Percentiles rank a stretch among this genome's conserved stretches.
phyloP scores from a whole-genome alignment of 2,888 invertebrate species.

The Yponomeuta plumbellus region DNA sequence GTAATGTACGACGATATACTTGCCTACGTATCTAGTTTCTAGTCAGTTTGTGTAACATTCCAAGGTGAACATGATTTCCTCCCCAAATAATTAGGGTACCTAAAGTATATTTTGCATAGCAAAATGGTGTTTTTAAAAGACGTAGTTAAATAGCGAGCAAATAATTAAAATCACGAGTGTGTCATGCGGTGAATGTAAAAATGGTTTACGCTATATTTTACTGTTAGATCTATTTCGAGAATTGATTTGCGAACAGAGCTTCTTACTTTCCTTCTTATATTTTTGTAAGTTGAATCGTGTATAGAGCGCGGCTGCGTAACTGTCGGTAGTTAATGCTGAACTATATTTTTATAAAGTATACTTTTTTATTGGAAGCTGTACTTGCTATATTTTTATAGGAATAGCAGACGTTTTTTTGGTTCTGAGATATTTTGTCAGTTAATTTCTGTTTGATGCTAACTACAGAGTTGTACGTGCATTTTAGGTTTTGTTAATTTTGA shows the following conservation, averaged over 20 bases:
- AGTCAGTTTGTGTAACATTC: constrained; percentile 72
- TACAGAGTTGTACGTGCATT: background rate
- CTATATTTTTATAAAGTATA: constrained; percentile 73
- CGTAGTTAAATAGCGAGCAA: constrained; percentile 53
- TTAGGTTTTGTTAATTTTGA: constrained; percentile 26
- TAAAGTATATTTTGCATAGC: constrained; percentile 74
- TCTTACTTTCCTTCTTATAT: constrained; percentile 50
- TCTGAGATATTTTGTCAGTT: constrained; percentile 32
- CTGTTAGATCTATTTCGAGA: constrained; percentile 19
- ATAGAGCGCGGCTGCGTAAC: constrained; percentile 49
- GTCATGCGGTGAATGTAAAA: constrained; percentile 42
- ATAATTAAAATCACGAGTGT: constrained; percentile 40
- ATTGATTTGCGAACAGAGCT: constrained; percentile 38
- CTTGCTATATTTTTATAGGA: constrained; percentile 70
- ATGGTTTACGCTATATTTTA: constrained; percentile 29
- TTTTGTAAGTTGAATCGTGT: constrained; percentile 58
- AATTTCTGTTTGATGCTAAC: constrained; percentile 31
- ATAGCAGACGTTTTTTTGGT: constrained; percentile 51
- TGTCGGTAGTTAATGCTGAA: constrained; percentile 54
- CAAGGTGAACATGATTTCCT: constrained; percentile 41
- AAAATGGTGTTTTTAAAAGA: constrained; percentile 55
- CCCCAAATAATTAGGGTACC: constrained; percentile 7
- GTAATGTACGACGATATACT: constrained; percentile 6
- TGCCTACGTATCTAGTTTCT: constrained; percentile 37
- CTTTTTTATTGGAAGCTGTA: constrained; percentile 58